Base-by-base conservation (phyloP, 2,113 vertebrate genomes). In the Mystacornis crossleyi region DNA sequence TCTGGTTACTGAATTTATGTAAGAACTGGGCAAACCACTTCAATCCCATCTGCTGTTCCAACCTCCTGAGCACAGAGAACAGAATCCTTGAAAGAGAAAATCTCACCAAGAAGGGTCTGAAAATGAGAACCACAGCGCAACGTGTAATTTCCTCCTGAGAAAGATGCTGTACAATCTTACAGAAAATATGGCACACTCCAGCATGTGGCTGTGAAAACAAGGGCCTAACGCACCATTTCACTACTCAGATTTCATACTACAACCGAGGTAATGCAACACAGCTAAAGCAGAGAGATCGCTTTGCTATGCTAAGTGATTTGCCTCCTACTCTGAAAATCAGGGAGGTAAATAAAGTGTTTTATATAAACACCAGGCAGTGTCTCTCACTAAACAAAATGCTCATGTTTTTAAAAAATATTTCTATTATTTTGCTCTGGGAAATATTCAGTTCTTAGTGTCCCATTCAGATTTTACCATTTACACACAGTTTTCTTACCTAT, bases 271-370 rank as follows among this genome's bases (percentile, higher is more conserved):
- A 96, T 67, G 65, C 36, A 83, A 79, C 64, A 78, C 33, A 89
- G 57, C 61, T 66, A 89, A 86, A 86, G 95, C 86, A 93, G 72
- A 90, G 93, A 95, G 79, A 95, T 84, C 7, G 64, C n/a, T 96
- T 90, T 92, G 93, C 92, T 71, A 86, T 94, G 93, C 88, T 83
- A 53, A 80, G 53, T 83, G 64, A 96, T 96, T 81, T 79, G 85
- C 74, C 61, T 93, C 82, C 85, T 81, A 66, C 87, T 92, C 90
- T 83, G 90, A 93, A 95, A 94, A 92, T 67, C 75, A 94, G 43
- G 64, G 55, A 93, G 55, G 65, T 81, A 94, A 94, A 89, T 88
- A 88, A 82, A 69, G 69, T 71, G 19, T 67, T 92, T 83, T 60
- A 57, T 64, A 81, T 47, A 73, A 58, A 70, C 62, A 81, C 5